phyloP scores from a whole-genome alignment of 1,140 invertebrate species.

The Aradophagus sp. region DNA sequence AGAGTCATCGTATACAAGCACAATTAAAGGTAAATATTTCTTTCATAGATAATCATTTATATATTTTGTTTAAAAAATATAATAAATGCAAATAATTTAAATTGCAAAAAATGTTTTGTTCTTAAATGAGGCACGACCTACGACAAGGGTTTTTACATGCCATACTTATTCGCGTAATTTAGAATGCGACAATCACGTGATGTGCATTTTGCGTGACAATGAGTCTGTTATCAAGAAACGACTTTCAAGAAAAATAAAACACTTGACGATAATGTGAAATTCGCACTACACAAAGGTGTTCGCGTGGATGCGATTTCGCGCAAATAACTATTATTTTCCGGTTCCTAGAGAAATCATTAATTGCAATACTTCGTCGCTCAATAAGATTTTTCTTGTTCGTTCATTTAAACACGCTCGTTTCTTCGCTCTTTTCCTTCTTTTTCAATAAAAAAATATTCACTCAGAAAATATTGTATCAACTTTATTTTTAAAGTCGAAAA shows the following conservation, averaged over 20 bases:
- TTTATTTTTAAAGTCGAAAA: background rate
- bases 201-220: slow-evolving; percentile 62
- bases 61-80: no score
- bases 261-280: slow-evolving; percentile 23
- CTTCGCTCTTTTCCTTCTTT: background rate
- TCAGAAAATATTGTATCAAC: background rate
- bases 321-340: no score
- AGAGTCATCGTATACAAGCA: no score
- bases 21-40: no score
- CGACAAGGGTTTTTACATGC: slow-evolving; percentile 51
- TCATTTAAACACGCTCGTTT: background rate
- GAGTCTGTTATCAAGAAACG: slow-evolving; percentile 61
- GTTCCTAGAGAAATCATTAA: background rate
- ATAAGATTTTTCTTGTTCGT: slow-evolving; percentile 6
- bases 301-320: no score
- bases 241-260: slow-evolving; percentile 36
- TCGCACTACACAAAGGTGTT: slow-evolving; percentile 11
- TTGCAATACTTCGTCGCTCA: background rate
- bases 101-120: no score
- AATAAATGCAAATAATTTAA: no score
- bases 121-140: no score
- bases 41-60: no score
- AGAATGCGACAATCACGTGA: slow-evolving; percentile 35
- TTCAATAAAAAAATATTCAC: background rate
- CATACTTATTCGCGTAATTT: slow-evolving; percentile 39